Percentiles rank a stretch among this genome's conserved stretches.
These are phyloP conservation scores for Aporrectodea caliginosa DNA, from an alignment of 1,140 invertebrate genomes.

Conservation along the genomic window DNA sequence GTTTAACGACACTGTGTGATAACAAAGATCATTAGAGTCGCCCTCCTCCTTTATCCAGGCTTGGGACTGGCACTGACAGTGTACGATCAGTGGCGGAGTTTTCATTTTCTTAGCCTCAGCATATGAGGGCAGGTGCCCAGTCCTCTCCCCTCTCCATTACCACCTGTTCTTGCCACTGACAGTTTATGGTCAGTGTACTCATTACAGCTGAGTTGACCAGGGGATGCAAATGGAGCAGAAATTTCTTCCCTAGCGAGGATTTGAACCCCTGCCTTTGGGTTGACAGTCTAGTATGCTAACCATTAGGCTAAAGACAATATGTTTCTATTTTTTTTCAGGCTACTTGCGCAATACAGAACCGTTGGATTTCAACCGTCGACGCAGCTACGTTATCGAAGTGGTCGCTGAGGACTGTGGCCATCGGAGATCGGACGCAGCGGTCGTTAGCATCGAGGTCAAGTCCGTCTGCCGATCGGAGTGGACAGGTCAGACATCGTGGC, in stretches of 20 bases:
- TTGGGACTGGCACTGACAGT: too few species aligned
- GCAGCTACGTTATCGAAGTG: background rate
- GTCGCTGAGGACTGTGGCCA: constrained; percentile 17
- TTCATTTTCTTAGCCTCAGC: too few species aligned
- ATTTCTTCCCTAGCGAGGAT: too few species aligned
- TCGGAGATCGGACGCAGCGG: background rate
- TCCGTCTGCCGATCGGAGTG: constrained; percentile 14
- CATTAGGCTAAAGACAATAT: background rate
- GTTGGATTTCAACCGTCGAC: background rate
- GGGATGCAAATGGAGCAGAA: too few species aligned
- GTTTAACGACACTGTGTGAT: too few species aligned
- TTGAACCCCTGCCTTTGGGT: too few species aligned
- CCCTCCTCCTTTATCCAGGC: background rate
- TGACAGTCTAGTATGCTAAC: too few species aligned
- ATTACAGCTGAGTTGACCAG: too few species aligned
- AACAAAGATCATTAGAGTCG: too few species aligned
- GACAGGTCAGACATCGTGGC: background rate
- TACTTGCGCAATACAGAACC: constrained; percentile 1
- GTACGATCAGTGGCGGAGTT: too few species aligned
- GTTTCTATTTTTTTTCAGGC: background rate
- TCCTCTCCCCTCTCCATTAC: background rate
- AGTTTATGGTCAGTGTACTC: too few species aligned
- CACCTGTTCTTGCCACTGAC: background rate
- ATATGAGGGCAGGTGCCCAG: too few species aligned
- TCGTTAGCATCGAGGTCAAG: constrained; percentile 20